Evolutionary conservation across 2,113 vertebrate genomes (phyloP).

Genomic region (Sorex fumeus): DNA sequence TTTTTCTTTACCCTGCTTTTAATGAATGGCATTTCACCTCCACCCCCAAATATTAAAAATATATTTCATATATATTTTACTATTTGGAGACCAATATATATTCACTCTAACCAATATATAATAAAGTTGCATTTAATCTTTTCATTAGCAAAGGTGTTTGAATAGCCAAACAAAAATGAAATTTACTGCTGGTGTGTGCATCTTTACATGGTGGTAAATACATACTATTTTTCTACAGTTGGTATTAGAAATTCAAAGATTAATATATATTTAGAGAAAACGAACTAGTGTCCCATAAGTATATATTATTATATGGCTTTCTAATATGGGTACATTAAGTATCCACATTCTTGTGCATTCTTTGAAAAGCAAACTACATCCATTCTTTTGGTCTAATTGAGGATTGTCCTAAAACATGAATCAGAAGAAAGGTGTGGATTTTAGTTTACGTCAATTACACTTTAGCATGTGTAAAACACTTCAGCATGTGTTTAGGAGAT

Average conservation of each 20-base stretch:
- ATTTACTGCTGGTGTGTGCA: constrained; percentile 15
- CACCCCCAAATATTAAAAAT: constrained; percentile 38
- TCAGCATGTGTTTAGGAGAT: constrained; percentile 38
- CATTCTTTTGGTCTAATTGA: constrained; percentile 35
- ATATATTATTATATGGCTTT: too few relatives aligned
- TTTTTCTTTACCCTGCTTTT: constrained; percentile 37
- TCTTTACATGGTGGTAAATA: constrained; percentile 30
- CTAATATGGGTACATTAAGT: too few relatives aligned
- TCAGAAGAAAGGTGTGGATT: constrained; percentile 8
- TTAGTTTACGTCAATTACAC: constrained; percentile 52
- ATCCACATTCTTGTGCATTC: background rate
- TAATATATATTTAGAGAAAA: background rate
- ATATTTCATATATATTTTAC: background rate
- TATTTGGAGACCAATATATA: constrained; percentile 22
- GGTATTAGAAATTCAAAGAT: background rate
- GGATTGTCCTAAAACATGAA: background rate
- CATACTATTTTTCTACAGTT: background rate
- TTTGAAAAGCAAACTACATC: background rate
- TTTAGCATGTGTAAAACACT: constrained; percentile 17
- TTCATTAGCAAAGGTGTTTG: constrained; percentile 27
- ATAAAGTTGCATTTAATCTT: constrained; percentile 15
- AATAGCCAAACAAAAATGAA: constrained; percentile 1
- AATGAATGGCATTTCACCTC: background rate
- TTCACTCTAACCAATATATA: background rate
- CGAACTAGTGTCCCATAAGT: background rate